Base-by-base conservation (phyloP, 2,888 invertebrate genomes). In the Zaprionus lineosus region DNA sequence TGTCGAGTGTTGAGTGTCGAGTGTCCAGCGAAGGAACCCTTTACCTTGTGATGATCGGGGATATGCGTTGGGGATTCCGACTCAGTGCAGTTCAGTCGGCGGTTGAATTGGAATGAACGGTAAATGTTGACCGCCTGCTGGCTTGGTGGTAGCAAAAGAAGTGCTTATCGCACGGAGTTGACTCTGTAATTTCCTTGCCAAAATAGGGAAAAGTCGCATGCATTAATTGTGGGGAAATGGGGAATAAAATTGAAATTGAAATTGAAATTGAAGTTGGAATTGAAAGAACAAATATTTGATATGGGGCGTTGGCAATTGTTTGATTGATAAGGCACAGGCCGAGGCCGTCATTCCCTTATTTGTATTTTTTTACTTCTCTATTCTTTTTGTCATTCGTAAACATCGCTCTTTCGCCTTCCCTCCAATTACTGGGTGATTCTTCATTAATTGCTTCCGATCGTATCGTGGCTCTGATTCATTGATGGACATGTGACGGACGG, bases 371-470 rank as follows among this genome's bases (percentile, higher is more conserved):
- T 33, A 15, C 21, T 33, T 18, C 33, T 58, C 57, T 64, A 15
- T 58, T 41, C 24, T 41, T 14, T 14, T 39, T 36, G 43, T 50
- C 44, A 16, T 37, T 7, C 40, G 19, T 39, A 59, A 7, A 46
- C 53, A 61, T 46, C 67, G 18, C 48, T 55, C 18, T 37, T 41
- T 53, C 39, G 50, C 53, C 47, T 63, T 59, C 29, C 56, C 44
- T 48, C 74, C 59, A 79, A 83, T 83, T 79, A 69, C 84, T 63
- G 34, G 40, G 61, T 76, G 79, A 73, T 83, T 76, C 70, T 73
- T 70, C 62, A 65, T 74, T 85, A 66, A 81, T 85, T 69, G 59
- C 39, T 66, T 70, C 53, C 51, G 53, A 39, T 43, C 46, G 47
- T 48, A 41, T 60, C 36, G 34, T 14, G n/a, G 21, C 47, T 41